phyloP scores from a whole-genome alignment of 2,888 invertebrate genomes.

The Andrena hattorfiana region DNA sequence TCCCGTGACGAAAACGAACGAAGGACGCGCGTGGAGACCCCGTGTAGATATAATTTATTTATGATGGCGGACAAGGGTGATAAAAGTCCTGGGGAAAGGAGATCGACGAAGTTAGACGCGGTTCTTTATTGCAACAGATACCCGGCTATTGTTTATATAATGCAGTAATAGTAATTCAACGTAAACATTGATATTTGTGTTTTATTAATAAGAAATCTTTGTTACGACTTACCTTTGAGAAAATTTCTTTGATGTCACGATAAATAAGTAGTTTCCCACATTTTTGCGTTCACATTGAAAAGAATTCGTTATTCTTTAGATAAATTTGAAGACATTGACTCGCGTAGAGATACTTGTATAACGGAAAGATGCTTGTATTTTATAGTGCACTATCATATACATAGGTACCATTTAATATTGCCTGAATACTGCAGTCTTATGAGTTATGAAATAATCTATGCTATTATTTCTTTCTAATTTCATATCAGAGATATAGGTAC shows the following conservation, averaged over 20 bases:
- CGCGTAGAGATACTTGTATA: too few relatives aligned
- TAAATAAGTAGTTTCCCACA: background rate
- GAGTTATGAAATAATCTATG: too few relatives aligned
- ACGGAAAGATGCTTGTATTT: too few relatives aligned
- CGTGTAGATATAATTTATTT: constrained; percentile 67
- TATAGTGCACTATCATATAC: too few relatives aligned
- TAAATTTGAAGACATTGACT: too few relatives aligned
- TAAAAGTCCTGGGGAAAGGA: constrained; percentile 58
- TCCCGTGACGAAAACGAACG: constrained; percentile 36
- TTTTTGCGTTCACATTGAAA: background rate
- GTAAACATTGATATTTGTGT: constrained; percentile 21
- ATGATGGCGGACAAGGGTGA: constrained; percentile 48
- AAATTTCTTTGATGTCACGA: background rate
- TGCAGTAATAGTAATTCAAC: constrained; percentile 49
- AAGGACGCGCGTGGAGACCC: constrained; percentile 27
- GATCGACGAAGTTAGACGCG: constrained; percentile 50
- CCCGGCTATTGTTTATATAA: constrained; percentile 58
- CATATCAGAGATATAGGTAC: too few relatives aligned
- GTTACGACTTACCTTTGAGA: background rate
- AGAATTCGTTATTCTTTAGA: too few relatives aligned
- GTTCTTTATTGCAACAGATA: constrained; percentile 61
- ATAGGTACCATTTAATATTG: too few relatives aligned
- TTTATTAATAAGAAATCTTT: constrained; percentile 8
- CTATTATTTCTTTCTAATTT: too few relatives aligned
- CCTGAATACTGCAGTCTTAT: too few relatives aligned